Percentiles rank a stretch among this genome's conserved stretches.
Conservation (phyloP, 2,888 invertebrate species). For the Synergus japonicus region DNA sequence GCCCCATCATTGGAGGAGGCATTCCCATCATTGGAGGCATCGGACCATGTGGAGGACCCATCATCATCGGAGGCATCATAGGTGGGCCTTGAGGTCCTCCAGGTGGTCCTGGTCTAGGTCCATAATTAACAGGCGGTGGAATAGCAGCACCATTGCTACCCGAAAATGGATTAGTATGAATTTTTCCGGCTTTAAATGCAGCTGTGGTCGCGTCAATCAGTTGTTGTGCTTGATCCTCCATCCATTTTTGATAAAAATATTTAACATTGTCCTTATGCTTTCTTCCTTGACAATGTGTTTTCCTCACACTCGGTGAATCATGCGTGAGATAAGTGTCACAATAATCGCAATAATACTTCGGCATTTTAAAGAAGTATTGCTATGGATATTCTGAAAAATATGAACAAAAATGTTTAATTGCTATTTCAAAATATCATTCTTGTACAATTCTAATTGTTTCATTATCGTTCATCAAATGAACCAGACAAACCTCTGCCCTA, state of each 20-base stretch:
- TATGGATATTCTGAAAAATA: not conserved
- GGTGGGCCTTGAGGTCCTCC: conserved; percentile 80
- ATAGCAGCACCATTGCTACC: conserved; percentile 86
- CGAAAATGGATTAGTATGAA: conserved; percentile 94
- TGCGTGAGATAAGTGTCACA: conserved; percentile 99
- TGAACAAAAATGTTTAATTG: not conserved
- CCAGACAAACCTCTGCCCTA: too few relatives aligned
- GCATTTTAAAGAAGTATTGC: conserved; percentile 79
- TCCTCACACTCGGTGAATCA: conserved; percentile 98
- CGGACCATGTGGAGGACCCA: conserved; percentile 81
- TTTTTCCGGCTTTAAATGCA: conserved; percentile 98
- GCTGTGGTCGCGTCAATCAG: conserved; percentile 99
- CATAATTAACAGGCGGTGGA: conserved; percentile 85
- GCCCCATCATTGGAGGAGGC: conserved; percentile 89
- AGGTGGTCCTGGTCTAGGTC: conserved; percentile 68
- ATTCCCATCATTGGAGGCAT: conserved; percentile 87
- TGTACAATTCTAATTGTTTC: not conserved
- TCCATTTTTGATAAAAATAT: conserved; percentile 99
- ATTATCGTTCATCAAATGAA: too few relatives aligned
- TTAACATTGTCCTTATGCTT: conserved; percentile 99
- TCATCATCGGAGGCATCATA: conserved; percentile 78
- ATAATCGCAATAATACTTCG: conserved; percentile 99
- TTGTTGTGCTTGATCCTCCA: conserved; percentile 99
- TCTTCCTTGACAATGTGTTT: conserved; percentile 99
- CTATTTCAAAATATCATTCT: not conserved